Evolutionary conservation across 2,797 vertebrate species (phyloP), one percentile per base, ranked within the genome.

Genomic region (Apogon hyalosoma): DNA sequence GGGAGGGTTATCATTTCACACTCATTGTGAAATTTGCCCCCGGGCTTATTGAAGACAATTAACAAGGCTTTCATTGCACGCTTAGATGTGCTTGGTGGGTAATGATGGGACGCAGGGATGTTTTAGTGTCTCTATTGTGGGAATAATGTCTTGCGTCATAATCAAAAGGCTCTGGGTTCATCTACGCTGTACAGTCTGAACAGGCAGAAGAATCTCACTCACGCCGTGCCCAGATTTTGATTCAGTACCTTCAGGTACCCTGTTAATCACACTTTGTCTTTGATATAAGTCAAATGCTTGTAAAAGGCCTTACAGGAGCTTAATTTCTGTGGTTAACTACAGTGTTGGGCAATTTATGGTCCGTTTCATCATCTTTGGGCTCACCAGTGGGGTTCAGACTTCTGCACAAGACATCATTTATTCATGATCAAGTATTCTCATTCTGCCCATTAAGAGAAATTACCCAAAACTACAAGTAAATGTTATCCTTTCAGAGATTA

Each of bases 391-490:
- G 55, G 21, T 18, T 18, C 11, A 49, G 28, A 63, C 15, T 51
- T 58, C 21, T 19, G 3, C 13, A 38, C 11, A 16, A 28, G 4
- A 16, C 12, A 47, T 58, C 31, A 51, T 54, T 55, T 12, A 69
- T 77, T 70, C 43, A 45, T 15, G 14, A 72, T 8, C 1, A 19
- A 39, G 9, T 24, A 18, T 54, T 74, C 62, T 60, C 28, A 50
- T 69, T 63, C 66, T 57, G 62, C 85, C 81, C 79, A 65, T 66
- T 42, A 77, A 82, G 70, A 84, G 55, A 84, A 84, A 81, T 74
- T 53, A 75, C 52, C 70, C 61, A 51, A 77, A 87, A 73, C 71
- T 59, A 63, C 59, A 70, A 83, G 71, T 73, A 46, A 82, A 53
- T 19, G 10, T 15, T 64, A 19, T 50, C 56, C 67, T 67, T 54